Base-by-base conservation (phyloP, 1,140 invertebrate species). In the Philopotamus ludificatus region DNA sequence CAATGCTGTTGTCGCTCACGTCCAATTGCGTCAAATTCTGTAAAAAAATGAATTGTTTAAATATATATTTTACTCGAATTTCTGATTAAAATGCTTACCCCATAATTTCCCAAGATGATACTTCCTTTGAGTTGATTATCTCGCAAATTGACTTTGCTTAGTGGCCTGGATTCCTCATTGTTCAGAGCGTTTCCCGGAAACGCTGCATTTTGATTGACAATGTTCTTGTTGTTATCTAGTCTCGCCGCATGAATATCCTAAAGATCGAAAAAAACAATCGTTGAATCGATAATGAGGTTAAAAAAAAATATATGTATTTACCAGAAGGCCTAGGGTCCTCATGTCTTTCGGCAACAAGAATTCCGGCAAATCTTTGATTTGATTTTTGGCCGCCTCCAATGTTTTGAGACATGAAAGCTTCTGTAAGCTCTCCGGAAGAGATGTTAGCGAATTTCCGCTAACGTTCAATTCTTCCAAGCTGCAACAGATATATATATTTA, bases 51-150 rank as follows among this genome's bases (percentile, higher is more conserved):
- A 39, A 39, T 39, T n/a, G n/a, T 39, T 39, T 39, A n/a, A n/a
- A 39, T 39, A 8, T 39, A 39, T 39, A 39, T 8, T 39, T 39
- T 39, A 39, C 7, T 39, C 34, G n/a, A 39, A 51, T 1, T n/a
- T n/a, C n/a, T n/a, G n/a, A n/a, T n/a, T n/a, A n/a, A n/a, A n/a
- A n/a, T n/a, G n/a, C n/a, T 86, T 83, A 91, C 90, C 71, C 88
- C 89, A 75, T 91, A 92, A 75, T 91, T 91, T 64, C 89, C 89
- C 25, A 92, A 83, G 67, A 92, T 88, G 58, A 92, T 91, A 76
- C 87, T 90, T 68, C 89, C 90, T 75, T 90, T 90, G 3, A 92
- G 76, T 67, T 87, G 84, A 76, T 91, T 91, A 66, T 88, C 85
- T 60, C 88, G 80, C 42, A 91, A 78, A 76, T 90, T 90, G 3